Conservation (phyloP, 2,797 vertebrate species). For the Pseudocheirus occidentalis region DNA sequence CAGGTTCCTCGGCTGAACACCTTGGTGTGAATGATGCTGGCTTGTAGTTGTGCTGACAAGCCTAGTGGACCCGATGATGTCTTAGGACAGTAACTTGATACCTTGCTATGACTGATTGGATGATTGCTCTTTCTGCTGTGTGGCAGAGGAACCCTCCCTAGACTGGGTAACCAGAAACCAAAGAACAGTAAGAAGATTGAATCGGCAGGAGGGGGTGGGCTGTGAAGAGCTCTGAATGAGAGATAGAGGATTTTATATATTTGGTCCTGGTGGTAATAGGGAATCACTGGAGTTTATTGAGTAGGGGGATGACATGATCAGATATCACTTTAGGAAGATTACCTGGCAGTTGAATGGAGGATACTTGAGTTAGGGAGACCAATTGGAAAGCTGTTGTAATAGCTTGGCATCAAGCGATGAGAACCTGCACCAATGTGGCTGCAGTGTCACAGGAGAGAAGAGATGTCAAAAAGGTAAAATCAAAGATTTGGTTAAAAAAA, state of each 20-base stretch:
- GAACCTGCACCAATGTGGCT: background rate
- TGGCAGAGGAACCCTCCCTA: too few relatives aligned
- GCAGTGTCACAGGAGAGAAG: background rate
- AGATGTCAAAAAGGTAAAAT: background rate
- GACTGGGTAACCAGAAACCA: too few relatives aligned
- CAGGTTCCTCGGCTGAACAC: too few relatives aligned
- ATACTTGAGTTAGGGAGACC: background rate
- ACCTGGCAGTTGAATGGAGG: background rate
- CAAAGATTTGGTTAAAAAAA: background rate
- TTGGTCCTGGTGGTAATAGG: background rate
- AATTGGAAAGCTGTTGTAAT: background rate
- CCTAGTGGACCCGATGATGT: too few relatives aligned
- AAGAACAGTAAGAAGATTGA: too few relatives aligned
- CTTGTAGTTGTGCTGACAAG: too few relatives aligned
- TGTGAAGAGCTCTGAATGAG: background rate
- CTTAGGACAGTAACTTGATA: too few relatives aligned
- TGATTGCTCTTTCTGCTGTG: too few relatives aligned
- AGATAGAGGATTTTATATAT: background rate
- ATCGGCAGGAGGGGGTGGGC: background rate
- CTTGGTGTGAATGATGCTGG: too few relatives aligned
- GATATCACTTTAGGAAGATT: background rate
- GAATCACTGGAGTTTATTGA: background rate
- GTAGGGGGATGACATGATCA: background rate
- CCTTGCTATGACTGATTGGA: too few relatives aligned
- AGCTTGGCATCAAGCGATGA: background rate